Evolutionary conservation across 2,797 vertebrate genomes (phyloP).

Genomic region (Echeneis naucrates): DNA sequence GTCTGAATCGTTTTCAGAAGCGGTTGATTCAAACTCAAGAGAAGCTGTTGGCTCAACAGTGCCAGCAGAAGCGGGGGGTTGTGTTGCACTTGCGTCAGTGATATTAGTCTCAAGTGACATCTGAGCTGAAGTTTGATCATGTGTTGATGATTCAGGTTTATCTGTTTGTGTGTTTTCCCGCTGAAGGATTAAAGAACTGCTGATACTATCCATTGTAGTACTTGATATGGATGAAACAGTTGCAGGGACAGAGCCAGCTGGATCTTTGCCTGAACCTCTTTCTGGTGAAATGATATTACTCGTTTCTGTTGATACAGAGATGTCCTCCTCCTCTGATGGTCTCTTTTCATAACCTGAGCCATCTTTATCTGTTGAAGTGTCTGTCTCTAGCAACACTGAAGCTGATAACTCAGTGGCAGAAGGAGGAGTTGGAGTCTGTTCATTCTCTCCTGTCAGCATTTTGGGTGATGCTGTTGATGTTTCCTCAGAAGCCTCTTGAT

Average conservation of each 20-base stretch:
- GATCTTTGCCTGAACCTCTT: slow-evolving; percentile 26
- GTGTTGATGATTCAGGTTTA: slow-evolving; percentile 12
- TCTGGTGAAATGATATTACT: slow-evolving; percentile 23
- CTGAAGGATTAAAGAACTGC: slow-evolving; percentile 26
- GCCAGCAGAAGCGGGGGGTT: slow-evolving; percentile 8
- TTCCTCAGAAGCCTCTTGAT: slow-evolving; percentile 7
- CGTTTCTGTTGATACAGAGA: slow-evolving; percentile 22
- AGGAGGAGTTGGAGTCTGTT: not conserved
- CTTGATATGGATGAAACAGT: slow-evolving; percentile 2
- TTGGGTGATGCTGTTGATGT: slow-evolving; percentile 3
- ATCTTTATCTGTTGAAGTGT: slow-evolving; percentile 18
- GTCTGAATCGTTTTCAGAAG: slow-evolving; percentile 15
- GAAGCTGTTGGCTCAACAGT: slow-evolving; percentile 12
- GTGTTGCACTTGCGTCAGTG: slow-evolving; percentile 19
- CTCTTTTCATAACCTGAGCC: slow-evolving; percentile 16
- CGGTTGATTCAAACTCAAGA: slow-evolving; percentile 12
- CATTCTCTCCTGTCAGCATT: slow-evolving; percentile 23
- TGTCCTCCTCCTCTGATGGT: slow-evolving; percentile 19
- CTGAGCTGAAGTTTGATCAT: slow-evolving; percentile 21
- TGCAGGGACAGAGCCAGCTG: slow-evolving; percentile 7
- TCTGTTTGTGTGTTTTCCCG: slow-evolving; percentile 19
- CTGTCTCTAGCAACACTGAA: slow-evolving; percentile 11
- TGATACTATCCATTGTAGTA: slow-evolving; percentile 19
- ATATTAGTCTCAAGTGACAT: slow-evolving; percentile 16
- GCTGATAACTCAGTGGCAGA: slow-evolving; percentile 28